Evolutionary conservation across 2,113 vertebrate genomes (phyloP).

Genomic region (Neofelis nebulosa): DNA sequence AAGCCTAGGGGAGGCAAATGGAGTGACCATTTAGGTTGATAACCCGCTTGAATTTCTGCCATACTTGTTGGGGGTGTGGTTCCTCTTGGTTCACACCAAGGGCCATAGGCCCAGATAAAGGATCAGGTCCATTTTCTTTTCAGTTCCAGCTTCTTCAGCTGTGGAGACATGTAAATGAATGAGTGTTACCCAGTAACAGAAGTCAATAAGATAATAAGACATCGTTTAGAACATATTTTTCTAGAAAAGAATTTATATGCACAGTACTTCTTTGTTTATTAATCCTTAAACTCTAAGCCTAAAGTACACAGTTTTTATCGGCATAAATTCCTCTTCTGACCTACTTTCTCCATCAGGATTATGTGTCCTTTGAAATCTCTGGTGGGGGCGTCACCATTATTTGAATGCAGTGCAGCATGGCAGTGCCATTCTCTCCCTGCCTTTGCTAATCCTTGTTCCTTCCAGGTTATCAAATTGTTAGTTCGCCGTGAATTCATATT

Average conservation of each 20-base stretch:
- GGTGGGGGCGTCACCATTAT: not conserved
- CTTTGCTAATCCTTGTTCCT: not conserved
- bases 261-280: conserved; percentile 50
- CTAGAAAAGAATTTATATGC: not conserved
- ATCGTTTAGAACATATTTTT: not conserved
- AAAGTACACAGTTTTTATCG: not conserved
- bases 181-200: not conserved
- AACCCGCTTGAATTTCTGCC: not conserved
- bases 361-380: not conserved
- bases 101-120: not conserved
- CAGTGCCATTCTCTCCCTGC: not conserved
- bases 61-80: not conserved
- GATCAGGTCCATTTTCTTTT: not conserved
- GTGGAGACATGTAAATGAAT: not conserved
- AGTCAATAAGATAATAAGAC: not conserved
- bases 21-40: not conserved
- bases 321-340: conserved; percentile 27
- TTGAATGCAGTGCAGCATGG: not conserved
- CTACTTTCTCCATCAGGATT: not conserved
- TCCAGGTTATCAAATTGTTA: not conserved
- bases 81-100: not conserved
- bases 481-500: not conserved
- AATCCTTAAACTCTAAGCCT: conserved; percentile 48
- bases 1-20: not conserved
- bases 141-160: not conserved